These are phyloP conservation scores for Enoplosus armatus DNA, from an alignment of 2,797 vertebrate species.

Conservation along the genomic window DNA sequence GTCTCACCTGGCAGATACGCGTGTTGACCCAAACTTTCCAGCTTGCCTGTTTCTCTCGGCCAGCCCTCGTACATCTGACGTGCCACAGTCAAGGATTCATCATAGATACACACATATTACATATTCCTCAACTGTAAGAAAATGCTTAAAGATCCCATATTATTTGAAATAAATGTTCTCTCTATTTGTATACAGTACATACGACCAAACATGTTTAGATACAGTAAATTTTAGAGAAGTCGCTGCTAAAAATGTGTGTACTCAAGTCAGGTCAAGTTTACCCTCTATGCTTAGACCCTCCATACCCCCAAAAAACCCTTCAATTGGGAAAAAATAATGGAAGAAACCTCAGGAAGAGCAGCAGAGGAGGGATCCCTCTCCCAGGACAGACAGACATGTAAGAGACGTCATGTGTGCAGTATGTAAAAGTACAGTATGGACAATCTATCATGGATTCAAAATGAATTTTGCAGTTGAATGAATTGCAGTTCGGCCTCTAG, in stretches of 20 bases:
- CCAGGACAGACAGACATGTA: no score
- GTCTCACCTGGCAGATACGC: constrained; percentile 91
- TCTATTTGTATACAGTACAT: not conserved
- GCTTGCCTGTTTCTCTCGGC: constrained; percentile 87
- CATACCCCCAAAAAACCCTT: not conserved
- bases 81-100: constrained; percentile 66
- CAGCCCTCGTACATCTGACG: constrained; percentile 90
- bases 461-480: no score
- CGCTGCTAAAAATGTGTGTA: not conserved
- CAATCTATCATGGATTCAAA: not conserved
- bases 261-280: no score
- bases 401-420: not conserved
- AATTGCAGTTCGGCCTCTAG: not conserved
- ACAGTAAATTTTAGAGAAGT: not conserved
- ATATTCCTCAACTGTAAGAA: not conserved
- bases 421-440: not conserved
- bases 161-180: not conserved
- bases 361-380: no score
- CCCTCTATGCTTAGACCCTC: not conserved
- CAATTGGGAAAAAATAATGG: no score
- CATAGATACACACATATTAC: not conserved
- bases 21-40: constrained; percentile 86
- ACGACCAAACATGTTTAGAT: not conserved
- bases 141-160: not conserved
- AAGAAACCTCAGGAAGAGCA: no score